Base-by-base conservation (phyloP, 2,888 invertebrate species). In the Amphipyra tragopoginis region DNA sequence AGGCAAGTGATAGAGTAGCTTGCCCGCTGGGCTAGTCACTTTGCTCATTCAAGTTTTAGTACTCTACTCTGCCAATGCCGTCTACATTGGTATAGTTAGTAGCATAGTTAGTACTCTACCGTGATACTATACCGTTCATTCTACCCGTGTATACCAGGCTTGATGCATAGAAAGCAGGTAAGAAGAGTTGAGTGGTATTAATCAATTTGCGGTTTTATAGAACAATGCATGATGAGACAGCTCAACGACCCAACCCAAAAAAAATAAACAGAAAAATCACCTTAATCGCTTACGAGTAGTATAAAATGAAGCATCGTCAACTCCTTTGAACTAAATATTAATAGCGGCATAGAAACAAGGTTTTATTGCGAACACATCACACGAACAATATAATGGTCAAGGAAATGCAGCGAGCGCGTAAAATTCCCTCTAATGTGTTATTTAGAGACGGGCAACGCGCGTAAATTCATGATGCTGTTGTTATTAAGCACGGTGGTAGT, bases 271-370 rank as follows among this genome's bases (percentile, higher is more conserved):
- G 29, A 10, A 72, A 70, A 77, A 72, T 76, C 73, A 72, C 64
- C 73, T 73, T 72, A 75, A 79, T 80, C 64, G 54, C 63, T 69
- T 56, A 61, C 60, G 56, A 64, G 57, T 52, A 60, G 62, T 67
- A 72, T 73, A 75, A 80, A 81, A 74, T 69, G 65, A 76, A 65
- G 72, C 77, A 78, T 73, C 77, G 74, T 80, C 82, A 81, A 60
- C 72, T 80, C 80, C 87, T 88, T 88, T 88, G 87, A 87, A 86
- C 86, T 88, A 67, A 62, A 70, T 83, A 86, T 87, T 86, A 85
- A 87, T 85, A 85, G 89, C 80, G 55, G 69, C 80, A 86, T 77
- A 72, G 75, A 71, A 73, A 58, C 72, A 57, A 39, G 65, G 26
- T 66, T 90, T 90, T 88, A 90, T 83, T 71, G 75, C 85, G 59